phyloP scores from a whole-genome alignment of 2,113 vertebrate species.

The Rafetus swinhoei region DNA sequence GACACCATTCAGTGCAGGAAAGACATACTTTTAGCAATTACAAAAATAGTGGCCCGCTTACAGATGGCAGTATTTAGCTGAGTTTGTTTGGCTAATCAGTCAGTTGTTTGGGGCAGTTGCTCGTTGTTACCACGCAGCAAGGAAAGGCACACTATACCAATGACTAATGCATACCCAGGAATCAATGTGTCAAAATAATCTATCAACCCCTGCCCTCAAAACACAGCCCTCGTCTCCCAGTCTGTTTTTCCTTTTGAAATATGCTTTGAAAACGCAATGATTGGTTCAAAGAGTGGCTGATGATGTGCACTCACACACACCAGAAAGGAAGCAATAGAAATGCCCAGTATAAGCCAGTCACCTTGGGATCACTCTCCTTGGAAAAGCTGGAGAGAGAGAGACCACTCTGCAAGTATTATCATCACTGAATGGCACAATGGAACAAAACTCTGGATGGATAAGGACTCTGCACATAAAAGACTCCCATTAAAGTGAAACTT shows the following conservation, averaged over 20 bases:
- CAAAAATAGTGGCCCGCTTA: constrained; percentile 66
- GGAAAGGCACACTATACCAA: not conserved
- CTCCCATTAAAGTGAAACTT: not conserved
- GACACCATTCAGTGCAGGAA: constrained; percentile 62
- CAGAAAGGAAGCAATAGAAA: not conserved
- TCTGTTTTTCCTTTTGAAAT: not conserved
- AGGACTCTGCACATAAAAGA: not conserved
- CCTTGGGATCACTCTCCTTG: not conserved
- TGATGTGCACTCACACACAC: not conserved
- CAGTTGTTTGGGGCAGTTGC: constrained; percentile 51
- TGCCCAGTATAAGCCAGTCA: not conserved
- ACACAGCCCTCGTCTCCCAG: not conserved
- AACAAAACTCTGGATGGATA: not conserved
- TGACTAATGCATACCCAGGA: not conserved
- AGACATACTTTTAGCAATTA: constrained; percentile 74
- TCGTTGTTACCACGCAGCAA: constrained; percentile 34
- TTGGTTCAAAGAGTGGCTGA: not conserved
- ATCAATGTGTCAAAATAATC: not conserved
- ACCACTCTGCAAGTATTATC: not conserved
- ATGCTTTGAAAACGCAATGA: not conserved
- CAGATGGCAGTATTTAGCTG: constrained; percentile 74
- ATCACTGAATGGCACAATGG: rapidly evolving
- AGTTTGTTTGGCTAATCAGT: constrained; percentile 69
- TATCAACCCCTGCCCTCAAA: not conserved
- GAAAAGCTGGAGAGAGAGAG: not conserved